Conservation (phyloP, 2,888 invertebrate genomes). For the Aporophyla lueneburgensis region DNA sequence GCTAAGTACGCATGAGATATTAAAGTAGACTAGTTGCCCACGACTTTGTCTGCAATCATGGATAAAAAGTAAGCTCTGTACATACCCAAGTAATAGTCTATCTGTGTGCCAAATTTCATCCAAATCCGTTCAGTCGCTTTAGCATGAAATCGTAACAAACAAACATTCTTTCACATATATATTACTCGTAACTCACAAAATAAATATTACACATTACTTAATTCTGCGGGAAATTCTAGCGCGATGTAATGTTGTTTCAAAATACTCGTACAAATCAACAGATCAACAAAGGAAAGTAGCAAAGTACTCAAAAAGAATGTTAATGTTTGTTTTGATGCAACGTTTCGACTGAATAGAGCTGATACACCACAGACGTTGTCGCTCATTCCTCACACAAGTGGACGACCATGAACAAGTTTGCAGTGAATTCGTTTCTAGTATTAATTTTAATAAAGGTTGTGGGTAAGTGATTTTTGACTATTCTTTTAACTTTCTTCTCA, state of each 20-base stretch:
- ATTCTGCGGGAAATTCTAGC: not conserved
- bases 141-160: no score
- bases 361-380: not conserved
- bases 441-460: conserved; percentile 10
- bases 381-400: not conserved
- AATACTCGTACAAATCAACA: not conserved
- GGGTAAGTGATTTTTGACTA: conserved; percentile 12
- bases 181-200: not conserved
- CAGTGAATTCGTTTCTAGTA: conserved; percentile 13
- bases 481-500: not conserved
- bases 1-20: not conserved
- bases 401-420: not conserved
- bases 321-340: conserved; percentile 17
- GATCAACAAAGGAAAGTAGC: conserved; percentile 4
- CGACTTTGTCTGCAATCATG: no score
- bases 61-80: no score
- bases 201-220: not conserved
- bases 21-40: no score
- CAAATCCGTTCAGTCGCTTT: no score
- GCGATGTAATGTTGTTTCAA: not conserved
- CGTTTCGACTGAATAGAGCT: conserved; percentile 10
- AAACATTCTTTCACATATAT: no score
- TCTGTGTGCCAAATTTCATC: no score
- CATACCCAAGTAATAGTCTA: no score
- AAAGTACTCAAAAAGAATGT: not conserved